These are phyloP conservation scores for Syngnathus scovelli DNA, from an alignment of 2,113 vertebrate genomes.

Conservation along the genomic window DNA sequence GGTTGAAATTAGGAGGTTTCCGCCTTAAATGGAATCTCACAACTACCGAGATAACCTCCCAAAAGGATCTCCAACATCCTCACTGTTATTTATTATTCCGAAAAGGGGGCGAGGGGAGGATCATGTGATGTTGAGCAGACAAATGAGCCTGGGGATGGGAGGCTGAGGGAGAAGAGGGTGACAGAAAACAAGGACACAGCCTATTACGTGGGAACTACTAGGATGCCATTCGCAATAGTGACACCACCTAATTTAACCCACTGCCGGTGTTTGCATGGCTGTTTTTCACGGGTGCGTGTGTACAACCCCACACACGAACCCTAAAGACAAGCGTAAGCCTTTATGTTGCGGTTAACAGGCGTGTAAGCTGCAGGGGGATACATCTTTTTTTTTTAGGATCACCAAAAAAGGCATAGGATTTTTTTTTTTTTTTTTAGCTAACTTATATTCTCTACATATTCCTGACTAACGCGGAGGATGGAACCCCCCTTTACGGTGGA, in stretches of 20 bases:
- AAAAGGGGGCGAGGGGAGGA: not conserved
- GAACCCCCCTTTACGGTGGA: not conserved
- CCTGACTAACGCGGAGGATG: not conserved
- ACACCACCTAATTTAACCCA: conserved; percentile 36
- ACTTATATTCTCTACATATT: not conserved
- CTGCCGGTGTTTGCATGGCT: conserved; percentile 1
- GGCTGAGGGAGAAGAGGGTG: conserved; percentile 8
- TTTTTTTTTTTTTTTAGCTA: no score
- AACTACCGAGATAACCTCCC: not conserved
- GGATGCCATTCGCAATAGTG: conserved; percentile 32
- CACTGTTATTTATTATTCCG: conserved; percentile 15
- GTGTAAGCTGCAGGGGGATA: conserved; percentile 38
- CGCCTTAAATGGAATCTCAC: not conserved
- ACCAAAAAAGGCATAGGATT: not conserved
- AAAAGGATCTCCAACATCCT: not conserved
- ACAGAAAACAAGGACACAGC: conserved; percentile 8
- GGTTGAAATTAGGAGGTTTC: not conserved
- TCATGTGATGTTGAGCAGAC: conserved; percentile 12
- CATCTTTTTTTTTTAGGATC: not conserved
- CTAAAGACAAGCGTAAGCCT: not conserved
- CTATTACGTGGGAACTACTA: conserved; percentile 6
- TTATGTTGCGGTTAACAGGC: conserved; percentile 12
- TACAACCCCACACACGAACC: not conserved
- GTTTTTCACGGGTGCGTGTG: conserved; percentile 3
- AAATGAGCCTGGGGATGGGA: conserved; percentile 21